phyloP scores from a whole-genome alignment of 2,113 vertebrate species.

The Fulica atra region DNA sequence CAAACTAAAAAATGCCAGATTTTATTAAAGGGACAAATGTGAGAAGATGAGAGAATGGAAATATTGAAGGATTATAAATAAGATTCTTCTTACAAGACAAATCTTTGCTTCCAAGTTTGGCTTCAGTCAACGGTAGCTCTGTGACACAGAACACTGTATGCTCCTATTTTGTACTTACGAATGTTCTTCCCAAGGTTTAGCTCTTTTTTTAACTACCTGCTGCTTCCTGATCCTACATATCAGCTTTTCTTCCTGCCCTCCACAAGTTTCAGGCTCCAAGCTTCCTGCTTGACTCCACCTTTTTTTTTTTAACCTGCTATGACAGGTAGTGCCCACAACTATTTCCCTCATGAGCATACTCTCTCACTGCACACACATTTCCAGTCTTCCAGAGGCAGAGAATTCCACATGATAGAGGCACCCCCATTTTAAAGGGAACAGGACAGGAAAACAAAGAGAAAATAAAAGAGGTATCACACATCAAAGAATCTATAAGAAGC shows the following conservation, averaged over 20 bases:
- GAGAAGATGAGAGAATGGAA: not conserved
- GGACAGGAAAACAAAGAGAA: not conserved
- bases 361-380: not conserved
- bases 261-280: not conserved
- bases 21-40: not conserved
- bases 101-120: not conserved
- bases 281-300: not conserved
- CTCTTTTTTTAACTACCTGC: not conserved
- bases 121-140: not conserved
- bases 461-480: not conserved
- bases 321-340: not conserved
- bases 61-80: not conserved
- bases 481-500: not conserved
- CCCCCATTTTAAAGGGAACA: not conserved
- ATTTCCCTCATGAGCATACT: not conserved
- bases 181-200: not conserved
- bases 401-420: not conserved
- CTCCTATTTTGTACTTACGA: not conserved
- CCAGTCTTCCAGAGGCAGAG: not conserved
- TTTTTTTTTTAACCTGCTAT: not conserved
- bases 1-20: not conserved
- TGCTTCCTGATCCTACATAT: not conserved
- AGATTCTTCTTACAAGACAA: not conserved
- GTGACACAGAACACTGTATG: not conserved
- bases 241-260: not conserved